phyloP scores from a whole-genome alignment of 2,113 vertebrate genomes.

The Catharus minimus region DNA sequence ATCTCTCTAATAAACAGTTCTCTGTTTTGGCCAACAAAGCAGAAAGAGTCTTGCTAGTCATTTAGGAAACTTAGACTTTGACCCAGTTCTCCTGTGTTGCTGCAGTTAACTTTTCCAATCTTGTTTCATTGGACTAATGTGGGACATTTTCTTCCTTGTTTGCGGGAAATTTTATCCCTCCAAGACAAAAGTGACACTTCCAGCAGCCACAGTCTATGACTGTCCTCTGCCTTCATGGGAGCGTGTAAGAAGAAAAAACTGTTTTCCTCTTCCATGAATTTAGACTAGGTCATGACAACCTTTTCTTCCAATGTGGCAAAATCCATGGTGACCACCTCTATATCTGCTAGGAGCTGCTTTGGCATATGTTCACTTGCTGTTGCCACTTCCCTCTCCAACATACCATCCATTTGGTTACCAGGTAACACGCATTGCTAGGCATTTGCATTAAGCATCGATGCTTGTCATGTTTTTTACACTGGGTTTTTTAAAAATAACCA shows the following conservation, averaged over 20 bases:
- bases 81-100: background rate
- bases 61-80: background rate
- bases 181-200: background rate
- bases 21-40: background rate
- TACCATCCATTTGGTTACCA: constrained; percentile 57
- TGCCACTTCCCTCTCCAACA: constrained; percentile 51
- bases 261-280: background rate
- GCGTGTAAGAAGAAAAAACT: background rate
- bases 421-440: constrained; percentile 49
- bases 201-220: background rate
- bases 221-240: background rate
- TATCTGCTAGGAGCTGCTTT: constrained; percentile 19
- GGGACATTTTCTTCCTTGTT: background rate
- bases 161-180: background rate
- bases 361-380: constrained; percentile 34
- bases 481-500: constrained; percentile 49
- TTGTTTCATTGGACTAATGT: background rate
- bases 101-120: background rate
- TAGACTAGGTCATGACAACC: background rate
- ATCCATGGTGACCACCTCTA: constrained; percentile 34
- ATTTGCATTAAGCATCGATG: constrained; percentile 47
- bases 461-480: constrained; percentile 44
- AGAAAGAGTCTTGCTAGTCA: background rate
- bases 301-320: background rate
- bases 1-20: background rate